phyloP scores from a whole-genome alignment of 1,140 invertebrate genomes.

The Lepidotrigona ventralis region DNA sequence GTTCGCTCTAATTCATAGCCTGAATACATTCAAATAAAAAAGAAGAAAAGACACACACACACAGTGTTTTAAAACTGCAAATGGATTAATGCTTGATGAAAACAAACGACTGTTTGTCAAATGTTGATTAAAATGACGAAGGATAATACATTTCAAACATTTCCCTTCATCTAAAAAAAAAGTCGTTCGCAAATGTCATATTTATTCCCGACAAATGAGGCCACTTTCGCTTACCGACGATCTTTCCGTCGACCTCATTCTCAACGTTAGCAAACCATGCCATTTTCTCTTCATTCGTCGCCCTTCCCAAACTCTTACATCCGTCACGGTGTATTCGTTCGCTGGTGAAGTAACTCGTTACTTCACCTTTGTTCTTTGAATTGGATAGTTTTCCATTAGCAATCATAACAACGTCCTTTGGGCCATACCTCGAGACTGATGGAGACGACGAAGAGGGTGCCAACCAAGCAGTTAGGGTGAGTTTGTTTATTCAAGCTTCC shows the following conservation, averaged over 20 bases:
- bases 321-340: constrained; percentile 61
- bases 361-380: constrained; percentile 77
- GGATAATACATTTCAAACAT: neutral
- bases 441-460: constrained; percentile 64
- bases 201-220: constrained; percentile 45
- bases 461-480: constrained; percentile 58
- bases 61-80: neutral
- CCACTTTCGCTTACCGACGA: constrained; percentile 46
- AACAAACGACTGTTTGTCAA: neutral
- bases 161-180: no score
- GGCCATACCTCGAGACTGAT: constrained; percentile 64
- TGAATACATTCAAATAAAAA: neutral
- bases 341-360: constrained; percentile 73
- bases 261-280: constrained; percentile 70
- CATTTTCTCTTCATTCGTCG: constrained; percentile 61
- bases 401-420: constrained; percentile 78
- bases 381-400: constrained; percentile 79
- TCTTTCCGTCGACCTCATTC: constrained; percentile 57
- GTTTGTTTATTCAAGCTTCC: constrained; percentile 74
- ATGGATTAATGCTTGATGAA: neutral
- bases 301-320: constrained; percentile 53
- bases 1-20: neutral
- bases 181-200: neutral
- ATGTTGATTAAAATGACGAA: neutral
- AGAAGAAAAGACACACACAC: neutral